Conservation (phyloP, 1,140 invertebrate genomes). For the Rhagoletis zephyria region DNA sequence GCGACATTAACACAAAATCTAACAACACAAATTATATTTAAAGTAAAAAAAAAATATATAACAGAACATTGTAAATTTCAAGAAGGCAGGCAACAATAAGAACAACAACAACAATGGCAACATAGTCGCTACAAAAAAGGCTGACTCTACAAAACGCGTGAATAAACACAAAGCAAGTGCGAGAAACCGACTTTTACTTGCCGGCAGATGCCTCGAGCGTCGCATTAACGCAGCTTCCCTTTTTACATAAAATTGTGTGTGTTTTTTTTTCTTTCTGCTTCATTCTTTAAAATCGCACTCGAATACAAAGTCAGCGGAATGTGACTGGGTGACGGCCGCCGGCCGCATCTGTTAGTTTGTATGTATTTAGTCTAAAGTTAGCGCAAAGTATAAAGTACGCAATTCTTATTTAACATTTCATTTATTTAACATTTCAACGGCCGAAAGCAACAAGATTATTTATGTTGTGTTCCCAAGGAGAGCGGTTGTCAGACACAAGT, state of each 20-base stretch:
- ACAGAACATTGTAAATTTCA: conserved; percentile 28
- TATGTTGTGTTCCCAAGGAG: conserved; percentile 65
- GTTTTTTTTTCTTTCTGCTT: neutral
- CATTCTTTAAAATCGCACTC: neutral
- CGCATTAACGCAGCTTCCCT: neutral
- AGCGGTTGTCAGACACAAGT: conserved; percentile 40
- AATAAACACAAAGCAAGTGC: conserved; percentile 4
- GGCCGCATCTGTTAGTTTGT: neutral
- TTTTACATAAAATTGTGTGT: too few species aligned
- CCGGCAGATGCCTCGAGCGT: neutral
- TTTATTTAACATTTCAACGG: conserved; percentile 67
- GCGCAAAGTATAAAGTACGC: too few species aligned
- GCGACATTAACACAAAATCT: conserved; percentile 6
- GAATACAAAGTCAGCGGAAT: conserved; percentile 5
- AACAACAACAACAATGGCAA: neutral
- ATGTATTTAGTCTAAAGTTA: neutral
- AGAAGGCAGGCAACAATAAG: neutral
- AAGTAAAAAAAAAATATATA: conserved; percentile 3
- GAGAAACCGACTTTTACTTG: neutral
- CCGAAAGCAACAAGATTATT: conserved; percentile 72
- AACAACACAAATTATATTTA: conserved; percentile 9
- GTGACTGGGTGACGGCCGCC: neutral
- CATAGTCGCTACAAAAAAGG: neutral
- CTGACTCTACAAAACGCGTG: neutral
- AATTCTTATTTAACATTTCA: conserved; percentile 21